Conservation (phyloP, 2,113 vertebrate genomes). For the Circaetus cinerascens region DNA sequence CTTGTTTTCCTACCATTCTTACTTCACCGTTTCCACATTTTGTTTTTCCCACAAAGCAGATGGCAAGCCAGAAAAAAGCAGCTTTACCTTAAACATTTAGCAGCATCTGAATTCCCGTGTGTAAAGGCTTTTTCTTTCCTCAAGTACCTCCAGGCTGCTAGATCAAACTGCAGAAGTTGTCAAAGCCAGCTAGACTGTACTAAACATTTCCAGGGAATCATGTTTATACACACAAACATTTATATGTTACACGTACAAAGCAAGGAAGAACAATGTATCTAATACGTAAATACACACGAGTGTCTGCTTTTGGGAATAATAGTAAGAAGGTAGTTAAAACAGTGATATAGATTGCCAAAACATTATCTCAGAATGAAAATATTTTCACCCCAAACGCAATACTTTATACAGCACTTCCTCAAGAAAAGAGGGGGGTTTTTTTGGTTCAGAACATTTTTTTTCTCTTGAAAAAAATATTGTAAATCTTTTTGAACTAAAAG, state of each 20-base stretch:
- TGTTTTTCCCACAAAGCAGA: neutral
- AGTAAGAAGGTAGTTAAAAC: neutral
- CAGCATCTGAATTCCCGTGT: neutral
- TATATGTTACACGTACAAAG: neutral
- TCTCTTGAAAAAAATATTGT: neutral
- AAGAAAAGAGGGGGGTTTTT: neutral
- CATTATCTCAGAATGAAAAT: neutral
- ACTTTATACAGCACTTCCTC: neutral
- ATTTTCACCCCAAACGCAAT: neutral
- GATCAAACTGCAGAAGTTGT: neutral
- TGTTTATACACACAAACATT: neutral
- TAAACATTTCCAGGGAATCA: neutral
- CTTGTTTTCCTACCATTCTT: neutral
- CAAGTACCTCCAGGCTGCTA: neutral
- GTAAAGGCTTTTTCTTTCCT: neutral
- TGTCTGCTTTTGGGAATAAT: neutral
- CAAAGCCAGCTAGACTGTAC: neutral
- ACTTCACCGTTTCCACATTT: neutral
- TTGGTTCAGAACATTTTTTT: neutral
- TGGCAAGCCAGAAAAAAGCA: neutral
- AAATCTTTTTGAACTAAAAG: neutral
- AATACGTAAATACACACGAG: fast-evolving
- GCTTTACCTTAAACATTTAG: neutral
- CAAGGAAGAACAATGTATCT: neutral
- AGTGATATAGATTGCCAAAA: neutral